phyloP scores from a whole-genome alignment of 2,797 vertebrate genomes.

The Chiloscyllium punctatum region DNA sequence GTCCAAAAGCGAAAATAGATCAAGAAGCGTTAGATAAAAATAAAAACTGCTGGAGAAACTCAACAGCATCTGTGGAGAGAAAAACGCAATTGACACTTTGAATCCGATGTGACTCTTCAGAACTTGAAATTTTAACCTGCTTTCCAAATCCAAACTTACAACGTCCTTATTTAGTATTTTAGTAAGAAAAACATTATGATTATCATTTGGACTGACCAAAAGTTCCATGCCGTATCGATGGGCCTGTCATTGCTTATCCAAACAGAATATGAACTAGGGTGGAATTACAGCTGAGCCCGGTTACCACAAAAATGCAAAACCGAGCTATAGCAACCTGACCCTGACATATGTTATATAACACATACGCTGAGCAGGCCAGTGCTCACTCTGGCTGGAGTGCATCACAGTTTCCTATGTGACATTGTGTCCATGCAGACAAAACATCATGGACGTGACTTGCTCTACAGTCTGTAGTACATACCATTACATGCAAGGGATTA shows the following conservation, averaged over 20 bases:
- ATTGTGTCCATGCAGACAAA: not conserved
- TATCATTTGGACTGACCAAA: not conserved
- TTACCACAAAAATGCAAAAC: not conserved
- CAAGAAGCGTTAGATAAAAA: not conserved
- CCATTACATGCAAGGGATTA: not conserved
- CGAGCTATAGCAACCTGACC: not conserved
- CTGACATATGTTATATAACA: not conserved
- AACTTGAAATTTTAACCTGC: not conserved
- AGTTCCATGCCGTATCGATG: too few relatives aligned
- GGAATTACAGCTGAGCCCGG: not conserved
- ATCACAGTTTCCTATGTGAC: not conserved
- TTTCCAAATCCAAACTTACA: not conserved
- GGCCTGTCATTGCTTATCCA: not conserved
- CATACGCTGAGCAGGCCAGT: not conserved
- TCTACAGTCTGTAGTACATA: not conserved
- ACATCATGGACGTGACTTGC: too few relatives aligned
- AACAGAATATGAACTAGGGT: not conserved
- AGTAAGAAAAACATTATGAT: too few relatives aligned
- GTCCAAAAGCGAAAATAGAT: not conserved
- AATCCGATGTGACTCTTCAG: too few relatives aligned
- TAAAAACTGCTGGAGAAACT: too few relatives aligned
- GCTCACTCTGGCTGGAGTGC: not conserved
- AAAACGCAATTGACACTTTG: too few relatives aligned
- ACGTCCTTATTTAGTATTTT: not conserved
- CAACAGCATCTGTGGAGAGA: too few relatives aligned